A percentile compares a stretch with the other conserved stretches of the same genome.
phyloP scores from a whole-genome alignment of 2,888 invertebrate genomes.

The Spilosoma lubricipeda region DNA sequence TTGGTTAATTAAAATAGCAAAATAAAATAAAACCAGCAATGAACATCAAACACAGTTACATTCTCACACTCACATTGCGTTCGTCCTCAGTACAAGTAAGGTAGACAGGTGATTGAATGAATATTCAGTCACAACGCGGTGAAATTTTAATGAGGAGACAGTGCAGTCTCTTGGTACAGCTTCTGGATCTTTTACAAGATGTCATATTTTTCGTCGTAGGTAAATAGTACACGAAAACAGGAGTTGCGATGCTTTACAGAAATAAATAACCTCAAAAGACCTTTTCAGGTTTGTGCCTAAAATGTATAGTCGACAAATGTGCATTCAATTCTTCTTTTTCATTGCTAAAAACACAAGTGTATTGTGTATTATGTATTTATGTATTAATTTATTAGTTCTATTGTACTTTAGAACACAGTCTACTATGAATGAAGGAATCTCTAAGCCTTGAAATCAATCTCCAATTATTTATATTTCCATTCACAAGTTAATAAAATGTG shows the following conservation, averaged over 20 bases:
- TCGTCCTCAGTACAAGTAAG: constrained; percentile 1
- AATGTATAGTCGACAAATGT: too few relatives aligned
- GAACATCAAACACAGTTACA: background rate
- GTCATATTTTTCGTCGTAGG: background rate
- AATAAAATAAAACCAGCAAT: background rate
- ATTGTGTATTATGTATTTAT: too few relatives aligned
- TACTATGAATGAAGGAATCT: background rate
- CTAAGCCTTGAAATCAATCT: background rate
- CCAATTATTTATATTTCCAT: background rate
- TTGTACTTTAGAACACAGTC: background rate
- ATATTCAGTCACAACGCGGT: constrained; percentile 59
- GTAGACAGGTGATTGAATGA: constrained; percentile 55
- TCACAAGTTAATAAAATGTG: background rate
- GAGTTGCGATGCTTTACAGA: background rate
- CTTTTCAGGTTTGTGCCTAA: too few relatives aligned
- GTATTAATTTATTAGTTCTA: background rate
- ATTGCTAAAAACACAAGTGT: too few relatives aligned
- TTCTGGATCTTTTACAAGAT: constrained; percentile 2
- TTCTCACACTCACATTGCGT: background rate
- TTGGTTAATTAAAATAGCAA: too few relatives aligned
- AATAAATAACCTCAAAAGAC: too few relatives aligned
- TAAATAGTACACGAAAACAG: background rate
- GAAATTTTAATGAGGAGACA: constrained; percentile 57
- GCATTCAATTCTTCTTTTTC: too few relatives aligned
- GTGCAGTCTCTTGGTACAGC: constrained; percentile 23